phyloP scores from a whole-genome alignment of 2,113 vertebrate genomes.

The Benitochromis conjunctus region DNA sequence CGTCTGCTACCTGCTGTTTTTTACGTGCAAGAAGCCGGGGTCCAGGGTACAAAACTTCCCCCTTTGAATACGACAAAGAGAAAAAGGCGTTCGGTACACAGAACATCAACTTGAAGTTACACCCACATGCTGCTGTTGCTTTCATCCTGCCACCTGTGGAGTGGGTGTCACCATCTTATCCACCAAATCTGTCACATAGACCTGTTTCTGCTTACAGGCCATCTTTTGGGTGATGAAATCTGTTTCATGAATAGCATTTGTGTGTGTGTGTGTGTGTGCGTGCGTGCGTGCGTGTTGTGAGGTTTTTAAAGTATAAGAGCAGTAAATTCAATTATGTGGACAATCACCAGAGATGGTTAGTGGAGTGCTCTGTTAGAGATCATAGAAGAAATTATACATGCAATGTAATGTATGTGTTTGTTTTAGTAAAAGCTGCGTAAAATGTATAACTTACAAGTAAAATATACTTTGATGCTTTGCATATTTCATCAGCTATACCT shows the following conservation, averaged over 20 bases:
- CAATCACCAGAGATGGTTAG: background rate
- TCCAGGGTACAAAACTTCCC: background rate
- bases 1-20: background rate
- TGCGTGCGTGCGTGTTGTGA: background rate
- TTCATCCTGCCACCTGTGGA: conserved; percentile 66
- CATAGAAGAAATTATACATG: background rate
- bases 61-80: background rate
- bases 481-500: background rate
- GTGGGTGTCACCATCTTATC: conserved; percentile 61
- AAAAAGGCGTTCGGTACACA: conserved; percentile 5
- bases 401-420: background rate
- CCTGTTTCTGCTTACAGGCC: conserved; percentile 30
- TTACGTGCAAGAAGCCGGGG: background rate
- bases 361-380: background rate
- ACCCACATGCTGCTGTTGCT: conserved; percentile 64
- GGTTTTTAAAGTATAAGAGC: background rate
- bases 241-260: conserved; percentile 23
- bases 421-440: no score
- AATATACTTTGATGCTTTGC: background rate
- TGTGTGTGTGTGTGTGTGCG: background rate
- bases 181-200: conserved; percentile 60
- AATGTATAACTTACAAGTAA: background rate
- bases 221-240: conserved; percentile 36
- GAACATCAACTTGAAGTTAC: conserved; percentile 41
- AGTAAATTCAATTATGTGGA: background rate